A percentile compares a stretch with the other conserved stretches of the same genome.
phyloP scores from a whole-genome alignment of 2,888 invertebrate genomes.

The Chromoteleia sp. region DNA sequence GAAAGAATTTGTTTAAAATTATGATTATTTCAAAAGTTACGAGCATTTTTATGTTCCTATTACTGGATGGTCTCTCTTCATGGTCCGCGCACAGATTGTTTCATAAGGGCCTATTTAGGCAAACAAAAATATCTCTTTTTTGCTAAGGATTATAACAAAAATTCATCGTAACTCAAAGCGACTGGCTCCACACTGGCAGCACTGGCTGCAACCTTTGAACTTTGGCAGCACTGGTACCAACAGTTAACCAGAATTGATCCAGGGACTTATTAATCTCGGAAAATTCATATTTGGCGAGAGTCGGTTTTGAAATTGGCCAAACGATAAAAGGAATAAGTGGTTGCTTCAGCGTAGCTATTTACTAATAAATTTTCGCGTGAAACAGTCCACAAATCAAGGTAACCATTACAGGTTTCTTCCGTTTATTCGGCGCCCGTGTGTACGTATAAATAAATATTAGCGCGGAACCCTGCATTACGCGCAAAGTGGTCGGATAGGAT shows the following conservation, averaged over 20 bases:
- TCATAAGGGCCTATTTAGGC: too few species aligned
- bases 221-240: background rate
- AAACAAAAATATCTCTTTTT: too few species aligned
- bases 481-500: slow-evolving; percentile 67
- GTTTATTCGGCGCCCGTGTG: slow-evolving; percentile 56
- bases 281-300: slow-evolving; percentile 33
- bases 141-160: too few species aligned
- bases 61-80: too few species aligned
- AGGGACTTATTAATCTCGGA: slow-evolving; percentile 21
- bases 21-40: too few species aligned
- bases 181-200: too few species aligned
- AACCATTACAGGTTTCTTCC: slow-evolving; percentile 66
- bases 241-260: slow-evolving; percentile 9
- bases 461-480: slow-evolving; percentile 45
- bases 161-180: too few species aligned
- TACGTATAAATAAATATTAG: slow-evolving; percentile 68
- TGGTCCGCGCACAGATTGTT: too few species aligned
- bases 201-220: background rate
- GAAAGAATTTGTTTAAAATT: too few species aligned
- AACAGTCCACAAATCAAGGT: slow-evolving; percentile 66
- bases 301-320: slow-evolving; percentile 23
- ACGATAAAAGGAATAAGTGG: slow-evolving; percentile 42
- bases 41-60: too few species aligned
- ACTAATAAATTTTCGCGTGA: slow-evolving; percentile 64
- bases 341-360: slow-evolving; percentile 59